phyloP scores from a whole-genome alignment of 23 tunicate genomes.

The Oikopleura dioica region DNA sequence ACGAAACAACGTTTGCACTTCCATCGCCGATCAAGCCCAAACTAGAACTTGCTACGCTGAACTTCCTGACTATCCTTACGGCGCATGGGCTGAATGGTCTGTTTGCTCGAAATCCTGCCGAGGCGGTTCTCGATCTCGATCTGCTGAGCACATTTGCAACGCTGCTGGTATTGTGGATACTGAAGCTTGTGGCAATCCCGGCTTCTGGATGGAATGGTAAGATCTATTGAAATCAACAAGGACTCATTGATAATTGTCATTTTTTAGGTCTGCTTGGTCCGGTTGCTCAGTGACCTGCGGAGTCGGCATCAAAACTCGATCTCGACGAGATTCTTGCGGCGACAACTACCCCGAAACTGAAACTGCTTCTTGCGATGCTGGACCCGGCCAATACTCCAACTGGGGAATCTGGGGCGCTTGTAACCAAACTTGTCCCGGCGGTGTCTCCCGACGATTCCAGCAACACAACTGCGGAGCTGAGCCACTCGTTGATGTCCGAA shows the following conservation, averaged over 20 bases:
- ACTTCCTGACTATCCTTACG: constrained; percentile 11
- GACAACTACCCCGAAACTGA: constrained; percentile 14
- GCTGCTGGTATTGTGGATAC: constrained; percentile 1
- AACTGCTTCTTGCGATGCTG: constrained; percentile 19
- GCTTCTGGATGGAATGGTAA: constrained; percentile 4
- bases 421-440: constrained; percentile 16
- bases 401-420: constrained; percentile 28
- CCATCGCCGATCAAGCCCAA: neutral
- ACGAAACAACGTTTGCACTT: constrained; percentile 17
- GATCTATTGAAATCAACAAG: no score
- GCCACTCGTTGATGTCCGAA: constrained; percentile 20
- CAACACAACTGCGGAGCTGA: constrained; percentile 47
- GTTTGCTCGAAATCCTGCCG: constrained; percentile 45
- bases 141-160: constrained; percentile 33
- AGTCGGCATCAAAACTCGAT: constrained; percentile 20
- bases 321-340: constrained; percentile 15
- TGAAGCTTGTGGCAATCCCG: neutral
- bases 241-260: no score
- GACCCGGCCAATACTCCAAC: constrained; percentile 20
- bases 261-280: constrained; percentile 58
- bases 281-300: constrained; percentile 62
- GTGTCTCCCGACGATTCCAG: constrained; percentile 22
- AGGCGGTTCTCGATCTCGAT: constrained; percentile 28
- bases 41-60: constrained; percentile 4
- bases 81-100: constrained; percentile 38